A percentile compares a stretch with the other conserved stretches of the same genome.
These are phyloP conservation scores for Myotis myotis DNA, from an alignment of 2,797 vertebrate genomes.

Conservation along the genomic window DNA sequence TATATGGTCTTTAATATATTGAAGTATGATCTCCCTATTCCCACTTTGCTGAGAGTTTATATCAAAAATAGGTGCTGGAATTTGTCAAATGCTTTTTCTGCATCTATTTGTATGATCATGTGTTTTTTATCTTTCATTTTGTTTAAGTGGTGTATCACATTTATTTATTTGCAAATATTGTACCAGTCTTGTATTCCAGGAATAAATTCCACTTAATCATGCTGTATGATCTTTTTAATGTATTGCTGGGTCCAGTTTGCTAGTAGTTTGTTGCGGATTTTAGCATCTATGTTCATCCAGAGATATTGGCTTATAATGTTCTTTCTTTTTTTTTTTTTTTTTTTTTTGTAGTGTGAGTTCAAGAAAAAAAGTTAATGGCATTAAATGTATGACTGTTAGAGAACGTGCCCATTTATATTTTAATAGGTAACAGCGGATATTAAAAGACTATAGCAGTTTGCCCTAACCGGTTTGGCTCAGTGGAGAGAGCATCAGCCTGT, in stretches of 20 bases:
- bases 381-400: slow-evolving; percentile 1
- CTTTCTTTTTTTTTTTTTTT: neutral
- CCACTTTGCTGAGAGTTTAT: neutral
- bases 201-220: too few species aligned
- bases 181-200: too few species aligned
- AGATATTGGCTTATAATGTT: neutral
- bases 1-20: neutral
- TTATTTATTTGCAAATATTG: too few species aligned
- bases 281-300: too few species aligned
- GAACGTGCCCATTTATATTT: slow-evolving; percentile 17
- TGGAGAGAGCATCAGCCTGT: too few species aligned
- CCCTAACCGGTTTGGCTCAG: too few species aligned
- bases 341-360: neutral
- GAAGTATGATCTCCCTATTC: neutral
- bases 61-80: neutral
- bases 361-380: slow-evolving; percentile 15
- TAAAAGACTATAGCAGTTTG: too few species aligned
- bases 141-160: neutral
- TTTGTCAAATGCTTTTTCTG: neutral
- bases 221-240: too few species aligned
- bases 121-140: neutral
- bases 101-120: neutral
- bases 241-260: too few species aligned
- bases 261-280: too few species aligned
- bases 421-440: neutral